phyloP scores from a whole-genome alignment of 2,888 invertebrate genomes.

The Agonopterix subpropinquella region DNA sequence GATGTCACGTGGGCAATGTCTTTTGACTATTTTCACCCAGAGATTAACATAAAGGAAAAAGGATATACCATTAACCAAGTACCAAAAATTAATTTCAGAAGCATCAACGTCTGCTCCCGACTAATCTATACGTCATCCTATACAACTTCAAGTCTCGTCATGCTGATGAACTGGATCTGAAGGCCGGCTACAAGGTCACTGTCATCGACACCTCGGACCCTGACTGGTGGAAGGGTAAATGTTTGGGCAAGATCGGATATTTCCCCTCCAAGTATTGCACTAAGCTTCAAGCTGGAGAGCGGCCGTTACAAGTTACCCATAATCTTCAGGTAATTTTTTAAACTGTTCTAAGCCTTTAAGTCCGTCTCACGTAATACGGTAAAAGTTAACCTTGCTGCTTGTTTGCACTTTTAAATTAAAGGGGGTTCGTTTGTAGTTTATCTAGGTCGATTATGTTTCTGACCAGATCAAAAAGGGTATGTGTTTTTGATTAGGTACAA shows the following conservation, averaged over 20 bases:
- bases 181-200: slow-evolving; percentile 92
- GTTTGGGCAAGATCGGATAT: slow-evolving; percentile 91
- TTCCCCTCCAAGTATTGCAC: slow-evolving; percentile 97
- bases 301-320: slow-evolving; percentile 88
- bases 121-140: slow-evolving; percentile 94
- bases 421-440: no score
- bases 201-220: slow-evolving; percentile 96
- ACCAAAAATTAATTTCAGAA: slow-evolving; percentile 72
- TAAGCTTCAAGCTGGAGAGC: slow-evolving; percentile 91
- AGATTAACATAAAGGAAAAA: no score
- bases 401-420: no score
- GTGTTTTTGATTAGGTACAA: no score
- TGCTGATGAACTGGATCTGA: slow-evolving; percentile 94
- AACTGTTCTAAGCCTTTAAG: no score
- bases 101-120: slow-evolving; percentile 89
- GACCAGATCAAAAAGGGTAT: no score
- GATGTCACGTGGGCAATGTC: no score
- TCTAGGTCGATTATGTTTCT: no score
- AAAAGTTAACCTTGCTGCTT: no score
- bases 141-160: slow-evolving; percentile 97
- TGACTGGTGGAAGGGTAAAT: slow-evolving; percentile 99
- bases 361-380: no score
- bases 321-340: slow-evolving; percentile 52
- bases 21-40: no score
- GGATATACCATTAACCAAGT: no score